A percentile compares a stretch with the other conserved stretches of the same genome.
These are phyloP conservation scores for Dasypogon diadema DNA, from an alignment of 2,888 invertebrate species.

Conservation along the genomic window DNA sequence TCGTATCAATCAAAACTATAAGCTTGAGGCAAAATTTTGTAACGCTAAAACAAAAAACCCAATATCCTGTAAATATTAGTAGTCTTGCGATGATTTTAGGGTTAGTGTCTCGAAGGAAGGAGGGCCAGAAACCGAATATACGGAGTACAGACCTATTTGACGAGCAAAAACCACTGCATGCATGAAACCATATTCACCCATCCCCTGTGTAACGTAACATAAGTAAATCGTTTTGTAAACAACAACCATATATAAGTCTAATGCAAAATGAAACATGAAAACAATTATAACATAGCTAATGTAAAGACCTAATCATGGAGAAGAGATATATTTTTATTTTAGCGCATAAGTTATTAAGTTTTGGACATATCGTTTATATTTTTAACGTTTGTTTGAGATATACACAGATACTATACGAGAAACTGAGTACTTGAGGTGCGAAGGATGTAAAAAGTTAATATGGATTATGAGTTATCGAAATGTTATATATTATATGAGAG, in stretches of 20 bases:
- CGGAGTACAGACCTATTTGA: neutral
- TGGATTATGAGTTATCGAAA: constrained; percentile 39
- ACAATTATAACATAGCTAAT: constrained; percentile 26
- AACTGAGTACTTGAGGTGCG: constrained; percentile 15
- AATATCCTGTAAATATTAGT: too few relatives aligned
- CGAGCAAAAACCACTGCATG: neutral
- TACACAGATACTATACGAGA: constrained; percentile 28
- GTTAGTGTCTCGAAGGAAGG: too few relatives aligned
- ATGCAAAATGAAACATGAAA: constrained; percentile 10
- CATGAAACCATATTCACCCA: constrained; percentile 17
- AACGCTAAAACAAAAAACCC: too few relatives aligned
- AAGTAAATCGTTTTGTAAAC: constrained; percentile 29
- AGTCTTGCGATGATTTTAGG: too few relatives aligned
- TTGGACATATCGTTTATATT: constrained; percentile 57
- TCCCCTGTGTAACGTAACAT: too few relatives aligned
- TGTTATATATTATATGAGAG: constrained; percentile 50
- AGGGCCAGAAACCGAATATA: too few relatives aligned
- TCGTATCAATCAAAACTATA: too few relatives aligned
- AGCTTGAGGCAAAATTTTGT: too few relatives aligned
- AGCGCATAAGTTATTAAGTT: constrained; percentile 54
- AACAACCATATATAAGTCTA: constrained; percentile 18
- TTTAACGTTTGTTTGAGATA: constrained; percentile 51
- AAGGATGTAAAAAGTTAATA: constrained; percentile 26
- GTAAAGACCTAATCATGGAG: constrained; percentile 15
- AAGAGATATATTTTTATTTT: constrained; percentile 49